phyloP scores from a whole-genome alignment of 2,113 vertebrate species.

The Sphaerodactylus townsendi region DNA sequence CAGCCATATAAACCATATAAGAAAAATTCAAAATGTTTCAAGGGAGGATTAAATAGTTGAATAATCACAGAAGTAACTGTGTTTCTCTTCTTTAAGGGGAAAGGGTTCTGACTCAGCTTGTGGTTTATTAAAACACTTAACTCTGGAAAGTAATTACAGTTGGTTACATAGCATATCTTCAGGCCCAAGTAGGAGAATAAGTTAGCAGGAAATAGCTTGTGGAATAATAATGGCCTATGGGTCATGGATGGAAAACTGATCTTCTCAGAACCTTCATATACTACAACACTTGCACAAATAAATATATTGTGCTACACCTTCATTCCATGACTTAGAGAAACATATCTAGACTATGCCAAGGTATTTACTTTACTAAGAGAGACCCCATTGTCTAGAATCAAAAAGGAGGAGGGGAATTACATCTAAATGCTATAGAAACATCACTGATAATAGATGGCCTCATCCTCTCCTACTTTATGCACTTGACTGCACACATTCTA shows the following conservation, averaged over 20 bases:
- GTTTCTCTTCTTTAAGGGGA: not conserved
- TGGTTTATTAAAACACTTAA: not conserved
- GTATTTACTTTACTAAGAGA: not conserved
- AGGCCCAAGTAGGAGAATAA: not conserved
- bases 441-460: not conserved
- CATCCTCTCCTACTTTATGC: not conserved
- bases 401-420: fast-evolving
- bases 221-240: not conserved
- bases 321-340: not conserved
- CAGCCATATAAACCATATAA: not conserved
- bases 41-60: not conserved
- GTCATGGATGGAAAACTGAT: not conserved
- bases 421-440: not conserved
- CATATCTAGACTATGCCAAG: not conserved
- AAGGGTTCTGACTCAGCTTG: not conserved
- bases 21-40: not conserved
- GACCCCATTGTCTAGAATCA: not conserved
- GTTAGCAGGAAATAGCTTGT: not conserved
- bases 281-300: not conserved
- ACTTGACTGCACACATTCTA: not conserved
- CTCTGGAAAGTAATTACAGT: not conserved
- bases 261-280: not conserved
- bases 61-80: not conserved
- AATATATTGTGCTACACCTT: not conserved
- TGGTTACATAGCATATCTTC: not conserved